Base-by-base conservation (phyloP, 2,113 vertebrate species). In the Caranx melampygus region DNA sequence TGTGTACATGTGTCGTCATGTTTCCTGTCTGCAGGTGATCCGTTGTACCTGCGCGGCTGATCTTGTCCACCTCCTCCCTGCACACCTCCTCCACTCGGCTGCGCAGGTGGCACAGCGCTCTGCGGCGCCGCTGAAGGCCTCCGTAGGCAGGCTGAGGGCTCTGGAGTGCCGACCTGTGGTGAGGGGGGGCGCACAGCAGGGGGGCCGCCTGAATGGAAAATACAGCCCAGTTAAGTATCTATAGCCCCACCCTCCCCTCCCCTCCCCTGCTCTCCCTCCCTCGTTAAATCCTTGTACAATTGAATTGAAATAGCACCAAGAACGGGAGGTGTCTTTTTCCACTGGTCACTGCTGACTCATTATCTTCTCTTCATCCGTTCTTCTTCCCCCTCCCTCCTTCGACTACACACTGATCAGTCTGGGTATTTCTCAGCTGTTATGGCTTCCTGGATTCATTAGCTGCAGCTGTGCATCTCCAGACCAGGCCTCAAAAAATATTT, bases 81-180 rank as follows among this genome's bases (percentile, higher is more conserved):
- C 92, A 94, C 54, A 91, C 76, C 34, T 94, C 92, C 79, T 94
- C 92, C 72, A 93, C 67, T 16, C 80, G 88, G 67, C 88, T 85
- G 69, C 92, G 89, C 42, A 94, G 74, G 68, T 84, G 89, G 11
- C 85, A 79, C 73, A 94, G 86, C 1, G 79, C 87, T 42, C 72
- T 77, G 37, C 89, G 71, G 89, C 87, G 1, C 87, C 77, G 11
- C 87, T 78, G 79, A 94, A 93, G 49, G 84, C 82, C 68, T 94
- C 92, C 0, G 71, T 51, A 64, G 89, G 81, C 21, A 83, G 64
- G 37, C n/a, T 42, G n/a, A 77, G 72, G 16, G 77, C 69, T 33
- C 80, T 18, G 40, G 69, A 70, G 82, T 65, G 87, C 18, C 64
- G 75, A 49, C 80, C 59, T 10, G 81, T 16, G 81, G 88, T 0